These are phyloP conservation scores for Apteryx owenii DNA, from an alignment of 2,113 vertebrate species.

Conservation along the genomic window DNA sequence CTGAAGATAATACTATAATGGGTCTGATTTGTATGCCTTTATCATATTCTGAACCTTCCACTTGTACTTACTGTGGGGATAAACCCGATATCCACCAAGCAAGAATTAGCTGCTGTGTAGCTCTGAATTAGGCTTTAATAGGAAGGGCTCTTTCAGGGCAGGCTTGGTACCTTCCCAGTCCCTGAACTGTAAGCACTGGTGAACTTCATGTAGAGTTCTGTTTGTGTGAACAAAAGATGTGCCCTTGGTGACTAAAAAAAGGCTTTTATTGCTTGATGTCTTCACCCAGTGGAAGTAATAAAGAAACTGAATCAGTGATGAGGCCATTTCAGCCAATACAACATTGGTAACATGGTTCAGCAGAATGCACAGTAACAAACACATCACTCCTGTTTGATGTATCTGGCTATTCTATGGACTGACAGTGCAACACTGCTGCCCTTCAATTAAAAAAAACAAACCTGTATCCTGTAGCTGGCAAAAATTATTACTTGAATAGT, in stretches of 20 bases:
- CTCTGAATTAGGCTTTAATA: not conserved
- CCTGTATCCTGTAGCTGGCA: not conserved
- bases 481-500: not conserved
- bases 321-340: slow-evolving; percentile 6
- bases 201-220: not conserved
- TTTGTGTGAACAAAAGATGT: not conserved
- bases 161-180: not conserved
- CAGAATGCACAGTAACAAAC: slow-evolving; percentile 76
- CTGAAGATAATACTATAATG: not conserved
- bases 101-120: not conserved
- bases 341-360: slow-evolving; percentile 85
- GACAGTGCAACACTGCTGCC: not conserved
- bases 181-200: not conserved
- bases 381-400: slow-evolving; percentile 78
- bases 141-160: not conserved
- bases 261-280: not conserved
- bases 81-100: not conserved
- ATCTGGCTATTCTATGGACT: not conserved
- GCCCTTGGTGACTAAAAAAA: not conserved
- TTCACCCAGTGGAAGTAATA: not conserved
- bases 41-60: not conserved
- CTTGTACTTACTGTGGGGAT: not conserved
- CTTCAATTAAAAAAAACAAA: not conserved
- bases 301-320: not conserved
- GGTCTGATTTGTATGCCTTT: not conserved